Percentiles rank a stretch among this genome's conserved stretches.
phyloP scores from a whole-genome alignment of 37 sponge, comb jelly and placozoan species.

The Beroe forskalii region DNA sequence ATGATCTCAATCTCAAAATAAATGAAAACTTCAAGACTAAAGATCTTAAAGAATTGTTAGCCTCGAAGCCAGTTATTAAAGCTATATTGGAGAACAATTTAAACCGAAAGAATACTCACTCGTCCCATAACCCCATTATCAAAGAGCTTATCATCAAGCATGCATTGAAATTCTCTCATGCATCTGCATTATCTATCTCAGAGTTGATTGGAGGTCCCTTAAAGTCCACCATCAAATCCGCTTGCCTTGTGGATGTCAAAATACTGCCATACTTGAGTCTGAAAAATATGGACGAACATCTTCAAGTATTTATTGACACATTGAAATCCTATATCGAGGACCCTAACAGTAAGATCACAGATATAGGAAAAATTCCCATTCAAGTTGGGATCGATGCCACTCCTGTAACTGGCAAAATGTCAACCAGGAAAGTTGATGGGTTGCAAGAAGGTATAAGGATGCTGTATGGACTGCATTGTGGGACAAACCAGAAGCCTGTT shows the following conservation, averaged over 20 bases:
- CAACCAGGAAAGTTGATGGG: neutral
- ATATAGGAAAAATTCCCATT: neutral
- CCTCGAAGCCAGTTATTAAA: neutral
- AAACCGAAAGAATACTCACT: neutral
- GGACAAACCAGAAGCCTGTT: neutral
- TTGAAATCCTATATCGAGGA: too few species aligned
- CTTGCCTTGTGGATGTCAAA: neutral
- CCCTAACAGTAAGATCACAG: too few species aligned
- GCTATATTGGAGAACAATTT: neutral
- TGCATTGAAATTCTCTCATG: neutral
- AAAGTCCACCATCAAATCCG: neutral
- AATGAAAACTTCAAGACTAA: neutral
- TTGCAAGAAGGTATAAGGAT: neutral
- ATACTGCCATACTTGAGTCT: neutral
- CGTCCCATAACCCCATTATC: neutral
- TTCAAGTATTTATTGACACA: neutral
- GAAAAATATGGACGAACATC: neutral
- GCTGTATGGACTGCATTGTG: neutral
- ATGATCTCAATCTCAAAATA: neutral
- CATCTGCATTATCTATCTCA: neutral
- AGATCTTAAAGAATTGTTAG: neutral
- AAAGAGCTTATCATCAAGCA: neutral
- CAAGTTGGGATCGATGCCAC: neutral
- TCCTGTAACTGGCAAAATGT: neutral
- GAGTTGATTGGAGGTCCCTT: neutral